Evolutionary conservation across 2,113 vertebrate genomes (phyloP), one percentile per base, ranked within the genome.

Genomic region (Coptodon bakossiorum): DNA sequence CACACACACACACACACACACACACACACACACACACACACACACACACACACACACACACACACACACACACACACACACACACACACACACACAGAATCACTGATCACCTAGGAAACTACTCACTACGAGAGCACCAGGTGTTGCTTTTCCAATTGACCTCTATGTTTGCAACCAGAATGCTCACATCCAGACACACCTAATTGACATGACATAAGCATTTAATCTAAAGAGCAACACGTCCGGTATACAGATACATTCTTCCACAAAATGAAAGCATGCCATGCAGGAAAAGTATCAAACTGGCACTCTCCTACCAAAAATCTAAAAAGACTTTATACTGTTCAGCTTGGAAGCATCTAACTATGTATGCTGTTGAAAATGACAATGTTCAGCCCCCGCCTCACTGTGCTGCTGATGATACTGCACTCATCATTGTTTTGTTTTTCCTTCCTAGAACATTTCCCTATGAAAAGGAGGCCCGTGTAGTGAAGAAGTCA

Each of bases 51-150:
- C 83, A 87, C 50, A 50, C 16, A 50, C 16, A 14, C 85, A 52
- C 84, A 88, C 45, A 86, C 85, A 56, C 83, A 87, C 50, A 16
- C 9, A 61, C 13, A 1, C 82, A 50, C 85, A 86, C 54, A 84
- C 86, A 57, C 83, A 87, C 52, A 53, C 24, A 61, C 22, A 24
- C 83, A 63, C 81, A 89, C 7, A 34, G 22, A 76, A 57, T 61
- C 83, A 45, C 38, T 4, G 6, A 89, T 93, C 89, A 89, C 93
- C 88, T 86, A 82, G 89, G 90, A 92, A 92, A 92, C 90, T n/a
- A 79, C 50, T 88, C 66, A 48, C 73, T 43, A 31, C 9, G 19
- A 86, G 85, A 80, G 86, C 38, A 88, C 57, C 83, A 89, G 83
- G 48, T 71, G 85, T 87, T 85, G 80, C 31, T 45, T 84, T 54